These are phyloP conservation scores for Cataglyphis altisquamis DNA, from an alignment of 2,888 invertebrate genomes.

Conservation along the genomic window DNA sequence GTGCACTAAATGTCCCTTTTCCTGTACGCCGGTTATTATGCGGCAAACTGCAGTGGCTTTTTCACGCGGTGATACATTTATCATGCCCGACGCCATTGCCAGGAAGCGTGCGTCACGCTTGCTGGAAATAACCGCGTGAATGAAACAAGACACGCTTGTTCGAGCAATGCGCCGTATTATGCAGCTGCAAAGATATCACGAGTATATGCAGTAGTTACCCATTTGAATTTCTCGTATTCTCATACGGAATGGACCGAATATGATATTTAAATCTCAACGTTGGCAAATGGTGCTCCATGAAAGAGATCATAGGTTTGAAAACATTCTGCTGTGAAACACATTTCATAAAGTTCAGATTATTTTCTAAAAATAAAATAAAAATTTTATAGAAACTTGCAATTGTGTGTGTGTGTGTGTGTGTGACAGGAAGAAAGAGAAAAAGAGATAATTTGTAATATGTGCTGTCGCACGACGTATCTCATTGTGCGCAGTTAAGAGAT, in stretches of 20 bases:
- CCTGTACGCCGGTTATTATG: conserved; percentile 75
- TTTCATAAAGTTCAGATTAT: conserved; percentile 21
- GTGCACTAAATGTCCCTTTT: conserved; percentile 81
- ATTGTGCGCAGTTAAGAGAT: conserved; percentile 40
- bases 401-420: background rate
- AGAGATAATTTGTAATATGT: conserved; percentile 41
- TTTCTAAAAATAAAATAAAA: conserved; percentile 19
- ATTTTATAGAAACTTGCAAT: background rate
- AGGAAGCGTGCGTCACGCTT: conserved; percentile 63
- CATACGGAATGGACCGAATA: background rate
- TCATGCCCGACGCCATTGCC: conserved; percentile 71
- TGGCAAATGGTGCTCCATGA: conserved; percentile 1
- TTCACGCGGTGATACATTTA: conserved; percentile 69
- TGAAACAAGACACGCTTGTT: conserved; percentile 23
- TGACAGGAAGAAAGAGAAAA: background rate
- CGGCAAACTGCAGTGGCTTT: conserved; percentile 72
- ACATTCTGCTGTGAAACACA: background rate
- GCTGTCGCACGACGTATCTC: background rate
- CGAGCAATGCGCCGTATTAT: conserved; percentile 1
- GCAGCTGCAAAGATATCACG: background rate
- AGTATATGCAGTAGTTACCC: background rate
- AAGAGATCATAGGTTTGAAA: conserved; percentile 19
- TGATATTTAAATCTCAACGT: conserved; percentile 20
- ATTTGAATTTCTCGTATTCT: conserved; percentile 2
- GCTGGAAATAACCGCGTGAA: conserved; percentile 47